phyloP scores from a whole-genome alignment of 2,113 vertebrate species.

The Anarhynchus alexandrinus region DNA sequence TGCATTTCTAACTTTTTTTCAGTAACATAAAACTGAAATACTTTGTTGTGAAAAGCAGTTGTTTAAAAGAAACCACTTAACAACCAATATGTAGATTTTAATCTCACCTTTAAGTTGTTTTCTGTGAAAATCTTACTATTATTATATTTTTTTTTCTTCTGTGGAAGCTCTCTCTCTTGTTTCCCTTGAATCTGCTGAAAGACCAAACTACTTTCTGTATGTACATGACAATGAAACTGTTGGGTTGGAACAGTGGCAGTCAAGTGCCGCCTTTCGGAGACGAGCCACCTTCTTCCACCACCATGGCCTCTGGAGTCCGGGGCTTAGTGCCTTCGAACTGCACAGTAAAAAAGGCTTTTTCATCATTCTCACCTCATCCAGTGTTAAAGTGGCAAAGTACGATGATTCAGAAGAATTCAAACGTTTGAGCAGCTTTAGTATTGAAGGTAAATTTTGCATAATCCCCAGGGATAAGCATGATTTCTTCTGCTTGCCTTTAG shows the following conservation, averaged over 20 bases:
- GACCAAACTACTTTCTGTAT: constrained; percentile 92
- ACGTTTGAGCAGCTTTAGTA: constrained; percentile 86
- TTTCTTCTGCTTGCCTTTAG: background rate
- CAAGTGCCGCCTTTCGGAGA: constrained; percentile 77
- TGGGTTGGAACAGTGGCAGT: constrained; percentile 84
- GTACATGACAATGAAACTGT: constrained; percentile 75
- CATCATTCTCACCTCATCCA: constrained; percentile 78
- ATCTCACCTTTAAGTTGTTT: background rate
- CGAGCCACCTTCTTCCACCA: constrained; percentile 92
- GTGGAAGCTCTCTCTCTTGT: constrained; percentile 82
- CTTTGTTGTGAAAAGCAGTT: background rate
- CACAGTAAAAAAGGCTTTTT: constrained; percentile 89
- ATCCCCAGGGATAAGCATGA: background rate
- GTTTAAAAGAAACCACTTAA: background rate
- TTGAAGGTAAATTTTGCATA: constrained; percentile 83
- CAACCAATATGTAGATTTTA: background rate
- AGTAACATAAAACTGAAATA: background rate
- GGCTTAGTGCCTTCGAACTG: constrained; percentile 87
- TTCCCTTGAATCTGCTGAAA: constrained; percentile 93
- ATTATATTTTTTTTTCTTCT: background rate
- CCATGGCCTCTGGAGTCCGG: constrained; percentile 87
- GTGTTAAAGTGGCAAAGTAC: constrained; percentile 82
- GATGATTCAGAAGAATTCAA: constrained; percentile 88
- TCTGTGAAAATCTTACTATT: background rate
- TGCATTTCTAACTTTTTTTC: background rate